Evolutionary conservation across 2,113 vertebrate species (phyloP).

Genomic region (Bambusicola thoracicus): DNA sequence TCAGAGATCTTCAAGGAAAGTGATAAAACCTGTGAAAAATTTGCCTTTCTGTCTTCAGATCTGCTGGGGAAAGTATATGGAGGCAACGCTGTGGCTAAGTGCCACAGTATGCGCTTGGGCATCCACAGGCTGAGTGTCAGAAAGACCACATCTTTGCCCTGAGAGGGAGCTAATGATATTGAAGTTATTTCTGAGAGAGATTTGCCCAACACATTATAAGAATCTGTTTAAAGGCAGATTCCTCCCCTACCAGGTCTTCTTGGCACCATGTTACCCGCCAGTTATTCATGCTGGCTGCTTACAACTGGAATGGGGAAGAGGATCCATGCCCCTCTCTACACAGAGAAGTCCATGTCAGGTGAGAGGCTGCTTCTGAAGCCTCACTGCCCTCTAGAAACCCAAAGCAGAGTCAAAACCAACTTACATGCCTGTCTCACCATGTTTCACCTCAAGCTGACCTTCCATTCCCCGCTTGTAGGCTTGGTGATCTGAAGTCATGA

Average conservation of each 20-base stretch:
- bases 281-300: background rate
- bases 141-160: background rate
- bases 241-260: background rate
- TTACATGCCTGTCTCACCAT: background rate
- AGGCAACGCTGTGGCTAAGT: background rate
- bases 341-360: background rate
- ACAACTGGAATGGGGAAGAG: background rate
- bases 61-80: background rate
- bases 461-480: background rate
- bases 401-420: background rate
- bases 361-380: background rate
- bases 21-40: slow-evolving; percentile 9
- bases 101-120: background rate
- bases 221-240: background rate
- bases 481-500: background rate
- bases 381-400: background rate
- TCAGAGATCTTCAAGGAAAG: slow-evolving; percentile 28
- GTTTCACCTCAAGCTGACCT: background rate
- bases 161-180: background rate
- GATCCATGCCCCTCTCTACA: accelerated
- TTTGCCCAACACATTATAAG: background rate
- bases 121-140: background rate
- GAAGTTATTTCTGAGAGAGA: background rate
- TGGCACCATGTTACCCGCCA: background rate
- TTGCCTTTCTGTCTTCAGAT: background rate